Evolutionary conservation across 2,888 invertebrate genomes (phyloP).

Genomic region (Tetragonula carbonaria): DNA sequence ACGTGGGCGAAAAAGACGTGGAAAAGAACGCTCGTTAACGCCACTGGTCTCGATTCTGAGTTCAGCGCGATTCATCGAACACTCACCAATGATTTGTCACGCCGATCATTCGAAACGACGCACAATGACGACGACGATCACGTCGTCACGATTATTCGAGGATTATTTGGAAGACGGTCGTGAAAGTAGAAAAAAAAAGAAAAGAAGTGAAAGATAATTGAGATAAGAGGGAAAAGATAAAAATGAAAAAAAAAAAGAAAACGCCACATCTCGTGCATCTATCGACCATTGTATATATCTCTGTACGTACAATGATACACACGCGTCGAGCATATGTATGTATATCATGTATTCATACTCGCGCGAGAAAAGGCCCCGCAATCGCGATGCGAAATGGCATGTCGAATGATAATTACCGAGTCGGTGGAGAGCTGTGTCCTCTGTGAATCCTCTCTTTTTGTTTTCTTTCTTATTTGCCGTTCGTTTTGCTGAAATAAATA

Average conservation of each 20-base stretch:
- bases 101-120: slow-evolving; percentile 47
- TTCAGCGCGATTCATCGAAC: slow-evolving; percentile 20
- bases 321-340: slow-evolving; percentile 34
- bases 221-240: no score
- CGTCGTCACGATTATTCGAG: slow-evolving; percentile 25
- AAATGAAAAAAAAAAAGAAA: not conserved
- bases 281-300: not conserved
- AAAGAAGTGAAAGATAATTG: not conserved
- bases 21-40: not conserved
- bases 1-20: not conserved
- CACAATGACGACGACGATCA: slow-evolving; percentile 39
- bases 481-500: not conserved
- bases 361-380: slow-evolving; percentile 27
- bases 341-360: slow-evolving; percentile 29
- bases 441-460: not conserved
- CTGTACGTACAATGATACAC: not conserved
- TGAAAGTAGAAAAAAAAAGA: not conserved
- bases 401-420: slow-evolving; percentile 5
- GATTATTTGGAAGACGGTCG: not conserved
- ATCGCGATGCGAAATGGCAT: slow-evolving; percentile 20
- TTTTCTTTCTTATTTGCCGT: not conserved
- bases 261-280: not conserved
- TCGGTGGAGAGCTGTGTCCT: not conserved
- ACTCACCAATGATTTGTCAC: slow-evolving; percentile 15
- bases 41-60: slow-evolving; percentile 1